phyloP scores from a whole-genome alignment of 1,140 invertebrate species.

The Rhopalosiphum maidis region DNA sequence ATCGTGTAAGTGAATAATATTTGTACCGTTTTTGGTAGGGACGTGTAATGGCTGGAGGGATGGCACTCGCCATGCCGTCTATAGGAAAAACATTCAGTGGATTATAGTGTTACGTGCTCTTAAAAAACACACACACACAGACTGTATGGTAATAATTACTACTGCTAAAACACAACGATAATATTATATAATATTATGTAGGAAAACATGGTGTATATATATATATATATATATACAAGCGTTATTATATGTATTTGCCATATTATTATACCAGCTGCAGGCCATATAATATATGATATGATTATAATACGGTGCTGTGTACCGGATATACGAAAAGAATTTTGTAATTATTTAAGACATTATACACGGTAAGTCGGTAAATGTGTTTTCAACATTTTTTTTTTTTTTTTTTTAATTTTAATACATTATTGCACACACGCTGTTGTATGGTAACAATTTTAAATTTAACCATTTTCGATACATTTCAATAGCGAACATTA shows the following conservation, averaged over 20 bases:
- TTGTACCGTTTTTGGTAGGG: neutral
- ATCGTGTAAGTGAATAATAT: constrained; percentile 17
- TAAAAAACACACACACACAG: neutral
- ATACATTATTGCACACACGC: too few species aligned
- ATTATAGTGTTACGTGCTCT: neutral
- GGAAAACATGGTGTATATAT: neutral
- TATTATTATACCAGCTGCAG: neutral
- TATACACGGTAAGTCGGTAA: neutral
- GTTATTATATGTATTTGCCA: neutral
- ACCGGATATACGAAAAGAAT: neutral
- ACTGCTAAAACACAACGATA: neutral
- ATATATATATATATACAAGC: too few species aligned
- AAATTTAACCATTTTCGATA: too few species aligned
- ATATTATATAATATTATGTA: neutral
- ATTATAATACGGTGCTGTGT: neutral
- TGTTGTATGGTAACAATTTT: too few species aligned
- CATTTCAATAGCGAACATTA: too few species aligned
- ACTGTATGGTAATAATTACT: neutral
- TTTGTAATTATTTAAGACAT: neutral
- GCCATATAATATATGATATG: neutral
- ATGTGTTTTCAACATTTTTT: neutral
- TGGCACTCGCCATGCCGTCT: neutral
- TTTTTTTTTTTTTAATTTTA: neutral
- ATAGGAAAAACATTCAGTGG: neutral
- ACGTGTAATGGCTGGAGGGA: neutral